Conservation (phyloP, 2,888 invertebrate species). For the Alloscopus bannaensis region DNA sequence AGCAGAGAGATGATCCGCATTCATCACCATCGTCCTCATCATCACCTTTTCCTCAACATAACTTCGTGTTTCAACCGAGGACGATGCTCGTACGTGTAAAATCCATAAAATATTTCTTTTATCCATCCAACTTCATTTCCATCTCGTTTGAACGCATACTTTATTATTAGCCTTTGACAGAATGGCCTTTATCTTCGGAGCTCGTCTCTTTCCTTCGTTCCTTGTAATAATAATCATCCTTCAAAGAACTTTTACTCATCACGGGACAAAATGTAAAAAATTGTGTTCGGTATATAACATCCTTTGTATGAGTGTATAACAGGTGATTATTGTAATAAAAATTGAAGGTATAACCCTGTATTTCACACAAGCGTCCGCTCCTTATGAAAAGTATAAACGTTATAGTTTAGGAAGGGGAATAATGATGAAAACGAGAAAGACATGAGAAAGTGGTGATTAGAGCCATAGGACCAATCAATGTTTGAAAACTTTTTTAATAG, state of each 20-base stretch:
- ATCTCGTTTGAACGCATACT: constrained; percentile 39
- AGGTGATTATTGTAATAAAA: constrained; percentile 49
- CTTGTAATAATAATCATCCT: constrained; percentile 51
- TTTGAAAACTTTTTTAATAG: constrained; percentile 48
- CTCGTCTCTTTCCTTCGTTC: constrained; percentile 19
- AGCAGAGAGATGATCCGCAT: constrained; percentile 61
- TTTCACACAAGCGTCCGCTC: too few relatives aligned
- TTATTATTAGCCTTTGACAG: constrained; percentile 61
- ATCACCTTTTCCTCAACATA: constrained; percentile 27
- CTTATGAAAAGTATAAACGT: too few relatives aligned
- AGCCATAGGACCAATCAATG: constrained; percentile 52
- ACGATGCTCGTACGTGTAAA: constrained; percentile 11
- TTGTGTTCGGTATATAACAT: too few relatives aligned
- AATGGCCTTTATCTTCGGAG: constrained; percentile 43
- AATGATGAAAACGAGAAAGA: constrained; percentile 37
- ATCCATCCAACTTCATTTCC: constrained; percentile 36
- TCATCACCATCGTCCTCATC: constrained; percentile 63
- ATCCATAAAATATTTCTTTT: constrained; percentile 23
- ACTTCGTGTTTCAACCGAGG: not conserved
- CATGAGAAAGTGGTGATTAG: constrained; percentile 53
- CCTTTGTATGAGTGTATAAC: too few relatives aligned
- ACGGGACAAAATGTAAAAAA: too few relatives aligned
- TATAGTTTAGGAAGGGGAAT: too few relatives aligned
- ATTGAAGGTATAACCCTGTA: too few relatives aligned
- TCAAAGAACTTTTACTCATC: too few relatives aligned